Evolutionary conservation across 1,140 invertebrate genomes (phyloP), one percentile per base, ranked within the genome.

Genomic region (Penaeus indicus): DNA sequence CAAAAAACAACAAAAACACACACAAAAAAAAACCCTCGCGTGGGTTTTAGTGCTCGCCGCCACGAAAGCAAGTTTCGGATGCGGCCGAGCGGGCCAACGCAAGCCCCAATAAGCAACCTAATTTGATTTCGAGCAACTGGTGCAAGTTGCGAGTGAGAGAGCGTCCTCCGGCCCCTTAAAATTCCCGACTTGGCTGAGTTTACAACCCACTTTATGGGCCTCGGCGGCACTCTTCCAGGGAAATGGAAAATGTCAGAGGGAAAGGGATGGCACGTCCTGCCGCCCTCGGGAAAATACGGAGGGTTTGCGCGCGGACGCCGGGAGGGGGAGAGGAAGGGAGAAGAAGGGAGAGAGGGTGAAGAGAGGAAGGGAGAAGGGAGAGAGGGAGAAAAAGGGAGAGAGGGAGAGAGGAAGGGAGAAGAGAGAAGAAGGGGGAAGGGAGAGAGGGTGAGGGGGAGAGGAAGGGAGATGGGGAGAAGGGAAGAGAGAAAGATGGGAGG

Each of bases 221-320:
- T 91, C 90, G 77, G 82, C 90, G 90, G 90, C 88, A 78, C 90
- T 89, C 90, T 91, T 89, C 88, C 89, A 89, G 90, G 90, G 90
- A 91, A 91, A 91, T 91, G 90, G 90, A 89, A 91, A 91, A 89
- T 89, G 90, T 91, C 90, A 91, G 90, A 91, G 90, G 90, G 85
- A 91, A 91, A 91, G 89, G 89, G 90, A 91, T 91, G 90, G 90
- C 88, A 85, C 89, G 84, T 90, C 89, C 89, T 86, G 89, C 79
- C 78, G 80, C 78, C 84, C 77, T 82, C 61, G 32, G 86, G 86
- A 88, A 88, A 88, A 88, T 88, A 88, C 86, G 86, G 61, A 88
- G 79, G 86, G 86, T 78, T 84, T 84, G 83, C 81, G 86, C 81
- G 72, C 78, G 81, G 81, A 79, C 84, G 64, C 86, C 69, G 86